Base-by-base conservation (phyloP, 2,113 vertebrate species). In the Cheirogaleus medius region DNA sequence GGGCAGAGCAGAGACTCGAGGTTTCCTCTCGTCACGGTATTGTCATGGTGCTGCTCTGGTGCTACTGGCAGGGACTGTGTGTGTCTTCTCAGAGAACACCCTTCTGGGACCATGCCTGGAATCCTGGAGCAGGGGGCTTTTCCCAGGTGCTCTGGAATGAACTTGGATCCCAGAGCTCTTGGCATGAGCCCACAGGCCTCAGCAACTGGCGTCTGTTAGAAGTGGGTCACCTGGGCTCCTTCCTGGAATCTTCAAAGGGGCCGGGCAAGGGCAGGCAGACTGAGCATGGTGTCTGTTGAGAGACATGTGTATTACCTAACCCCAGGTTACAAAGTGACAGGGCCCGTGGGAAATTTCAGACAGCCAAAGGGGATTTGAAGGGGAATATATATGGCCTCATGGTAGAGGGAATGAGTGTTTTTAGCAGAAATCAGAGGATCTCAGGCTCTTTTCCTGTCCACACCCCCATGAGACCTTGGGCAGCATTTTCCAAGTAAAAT, bases 351-450 rank as follows among this genome's bases (percentile, higher is more conserved):
- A 68, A 76, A 78, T 42, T 71, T 93, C 39, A 34, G 18, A 20
- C 7, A 74, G 54, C n/a, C 32, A 52, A 87, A 9, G 52, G 56
- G 23, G 27, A 77, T 73, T 76, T 87, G 56, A 63, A 74, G 21
- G 29, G 6, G 8, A 88, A 66, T 29, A 23, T 17, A 25, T 58
- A 9, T 39, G 77, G 5, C 68, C 29, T 49, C 37, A 32, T 58
- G 20, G 25, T 74, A 52, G 39, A 42, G 80, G 27, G 32, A 76
- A 77, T 44, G 37, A 64, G 34, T 78, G n/a, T 37, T 86, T 74
- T 88, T 63, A 82, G 39, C 39, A 97, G 54, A 94, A 82, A 73
- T 94, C 49, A 80, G 21, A 89, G 25, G 14, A 56, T 83, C 44
- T 44, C 21, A 54, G 39, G 17, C 13, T 80, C 0, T 81, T 34